Evolutionary conservation across 2,113 vertebrate genomes (phyloP).

Genomic region (Leptobrachium ailaonicum): DNA sequence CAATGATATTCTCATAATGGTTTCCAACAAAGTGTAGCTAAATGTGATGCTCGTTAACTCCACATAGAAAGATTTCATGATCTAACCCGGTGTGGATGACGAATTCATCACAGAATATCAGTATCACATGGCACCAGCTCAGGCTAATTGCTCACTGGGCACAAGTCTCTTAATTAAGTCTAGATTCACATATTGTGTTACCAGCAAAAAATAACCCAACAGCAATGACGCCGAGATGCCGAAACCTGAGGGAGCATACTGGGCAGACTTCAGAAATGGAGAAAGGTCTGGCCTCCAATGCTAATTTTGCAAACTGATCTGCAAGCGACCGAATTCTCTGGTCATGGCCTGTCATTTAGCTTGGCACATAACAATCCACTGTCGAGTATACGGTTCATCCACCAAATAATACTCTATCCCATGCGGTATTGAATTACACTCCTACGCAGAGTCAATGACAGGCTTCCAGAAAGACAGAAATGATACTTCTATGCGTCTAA

Average conservation of each 20-base stretch:
- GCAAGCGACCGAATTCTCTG: no score
- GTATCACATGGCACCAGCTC: background rate
- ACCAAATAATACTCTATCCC: no score
- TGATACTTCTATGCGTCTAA: no score
- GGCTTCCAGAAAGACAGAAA: no score
- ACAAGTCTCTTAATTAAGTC: background rate
- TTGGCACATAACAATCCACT: no score
- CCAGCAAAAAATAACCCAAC: background rate
- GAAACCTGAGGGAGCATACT: background rate
- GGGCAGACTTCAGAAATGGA: background rate
- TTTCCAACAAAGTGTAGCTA: slow-evolving; percentile 39
- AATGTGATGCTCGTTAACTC: slow-evolving; percentile 19
- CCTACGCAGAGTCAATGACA: no score
- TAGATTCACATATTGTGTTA: background rate
- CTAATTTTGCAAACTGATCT: no score
- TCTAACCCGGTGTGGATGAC: slow-evolving; percentile 6
- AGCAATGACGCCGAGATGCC: background rate
- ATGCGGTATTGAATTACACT: no score
- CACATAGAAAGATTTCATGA: slow-evolving; percentile 23
- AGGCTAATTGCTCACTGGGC: background rate
- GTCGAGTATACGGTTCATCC: no score
- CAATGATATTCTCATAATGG: slow-evolving; percentile 7
- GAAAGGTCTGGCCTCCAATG: no score
- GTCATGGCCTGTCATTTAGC: no score
- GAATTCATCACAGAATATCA: background rate